These are phyloP conservation scores for Copidosoma floridanum DNA, from an alignment of 1,140 invertebrate genomes.

Conservation along the genomic window DNA sequence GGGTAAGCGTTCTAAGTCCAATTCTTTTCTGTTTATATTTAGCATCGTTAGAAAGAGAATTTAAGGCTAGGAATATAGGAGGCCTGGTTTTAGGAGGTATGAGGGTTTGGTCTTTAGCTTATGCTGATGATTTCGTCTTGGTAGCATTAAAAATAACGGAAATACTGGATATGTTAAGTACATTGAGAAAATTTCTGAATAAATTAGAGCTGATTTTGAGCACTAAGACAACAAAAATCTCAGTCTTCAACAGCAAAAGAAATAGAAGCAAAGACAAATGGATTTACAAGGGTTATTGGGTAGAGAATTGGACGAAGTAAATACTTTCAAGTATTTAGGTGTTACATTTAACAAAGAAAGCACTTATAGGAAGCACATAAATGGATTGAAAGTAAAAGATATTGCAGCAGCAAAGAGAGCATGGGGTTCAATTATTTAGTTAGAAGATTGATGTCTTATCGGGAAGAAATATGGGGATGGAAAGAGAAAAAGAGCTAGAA, in stretches of 20 bases:
- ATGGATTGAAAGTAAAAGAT: slow-evolving; percentile 16
- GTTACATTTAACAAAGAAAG: slow-evolving; percentile 20
- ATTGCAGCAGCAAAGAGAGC: slow-evolving; percentile 8
- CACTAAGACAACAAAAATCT: background rate
- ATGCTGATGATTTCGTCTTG: too few species aligned
- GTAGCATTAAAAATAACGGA: background rate
- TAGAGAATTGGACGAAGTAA: background rate
- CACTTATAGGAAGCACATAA: slow-evolving; percentile 14
- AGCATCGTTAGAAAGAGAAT: background rate
- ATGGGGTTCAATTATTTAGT: slow-evolving; percentile 20
- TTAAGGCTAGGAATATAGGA: slow-evolving; percentile 4
- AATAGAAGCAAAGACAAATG: background rate
- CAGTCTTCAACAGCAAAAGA: background rate
- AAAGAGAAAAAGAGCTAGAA: slow-evolving; percentile 7
- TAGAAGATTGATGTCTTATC: slow-evolving; percentile 23
- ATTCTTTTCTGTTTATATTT: background rate
- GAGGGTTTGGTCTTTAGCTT: too few species aligned
- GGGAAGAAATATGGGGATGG: slow-evolving; percentile 25
- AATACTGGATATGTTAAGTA: background rate
- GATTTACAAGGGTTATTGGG: background rate
- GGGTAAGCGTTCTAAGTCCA: background rate
- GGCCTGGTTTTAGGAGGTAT: background rate
- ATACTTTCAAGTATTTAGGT: slow-evolving; percentile 20
- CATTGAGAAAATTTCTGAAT: background rate
- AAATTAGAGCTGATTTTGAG: background rate